Percentiles rank a stretch among this genome's conserved stretches.
Evolutionary conservation across 2,797 vertebrate genomes (phyloP).

Genomic region (Prionace glauca): DNA sequence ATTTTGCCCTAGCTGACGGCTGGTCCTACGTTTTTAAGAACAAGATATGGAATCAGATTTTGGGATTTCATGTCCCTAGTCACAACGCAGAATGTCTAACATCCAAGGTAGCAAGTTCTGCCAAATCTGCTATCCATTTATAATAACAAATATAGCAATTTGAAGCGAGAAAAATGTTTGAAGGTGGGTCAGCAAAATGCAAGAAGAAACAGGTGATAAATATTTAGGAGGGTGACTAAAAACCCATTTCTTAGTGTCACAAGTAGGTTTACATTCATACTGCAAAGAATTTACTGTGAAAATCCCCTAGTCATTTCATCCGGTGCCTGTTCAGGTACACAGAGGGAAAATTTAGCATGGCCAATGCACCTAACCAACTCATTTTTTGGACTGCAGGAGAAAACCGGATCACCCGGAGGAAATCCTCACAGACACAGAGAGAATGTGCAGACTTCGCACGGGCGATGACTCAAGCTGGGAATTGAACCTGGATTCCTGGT

Average conservation of each 20-base stretch:
- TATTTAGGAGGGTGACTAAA: background rate
- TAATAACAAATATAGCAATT: background rate
- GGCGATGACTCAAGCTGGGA: no score
- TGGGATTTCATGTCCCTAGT: background rate
- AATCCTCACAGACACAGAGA: no score
- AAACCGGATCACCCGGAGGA: no score
- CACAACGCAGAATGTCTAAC: background rate
- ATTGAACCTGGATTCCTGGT: no score
- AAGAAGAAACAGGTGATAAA: background rate
- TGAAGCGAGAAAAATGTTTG: background rate
- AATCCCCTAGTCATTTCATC: no score
- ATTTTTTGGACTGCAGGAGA: no score
- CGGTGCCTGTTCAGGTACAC: no score
- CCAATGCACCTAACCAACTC: no score
- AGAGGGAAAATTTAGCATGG: no score
- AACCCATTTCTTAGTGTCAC: background rate
- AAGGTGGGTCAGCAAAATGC: background rate
- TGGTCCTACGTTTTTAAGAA: background rate
- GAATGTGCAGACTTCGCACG: no score
- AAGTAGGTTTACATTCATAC: no score
- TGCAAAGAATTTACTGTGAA: no score
- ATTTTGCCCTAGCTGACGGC: background rate
- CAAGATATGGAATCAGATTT: background rate
- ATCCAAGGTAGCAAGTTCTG: background rate
- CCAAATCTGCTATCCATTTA: background rate